Evolutionary conservation across 2,888 invertebrate genomes (phyloP).

Genomic region (Ennomos quercinarius): DNA sequence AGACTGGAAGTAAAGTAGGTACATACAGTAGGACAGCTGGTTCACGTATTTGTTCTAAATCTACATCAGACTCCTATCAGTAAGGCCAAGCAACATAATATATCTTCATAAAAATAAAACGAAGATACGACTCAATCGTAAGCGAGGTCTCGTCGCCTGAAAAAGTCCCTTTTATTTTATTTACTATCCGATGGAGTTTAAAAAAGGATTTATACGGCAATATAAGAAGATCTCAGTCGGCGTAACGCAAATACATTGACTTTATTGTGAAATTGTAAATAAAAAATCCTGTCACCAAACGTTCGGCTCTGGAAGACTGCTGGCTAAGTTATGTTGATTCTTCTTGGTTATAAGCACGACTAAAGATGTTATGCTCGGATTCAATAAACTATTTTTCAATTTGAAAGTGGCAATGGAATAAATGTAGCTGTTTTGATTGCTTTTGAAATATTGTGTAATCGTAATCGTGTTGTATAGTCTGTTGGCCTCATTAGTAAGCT

Average conservation of each 20-base stretch:
- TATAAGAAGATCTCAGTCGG: constrained; percentile 56
- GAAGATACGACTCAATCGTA: constrained; percentile 62
- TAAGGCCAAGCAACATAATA: constrained; percentile 61
- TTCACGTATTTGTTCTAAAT: constrained; percentile 22
- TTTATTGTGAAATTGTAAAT: constrained; percentile 41
- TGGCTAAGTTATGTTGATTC: too few species aligned
- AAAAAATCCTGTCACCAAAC: constrained; percentile 38
- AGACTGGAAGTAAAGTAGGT: too few species aligned
- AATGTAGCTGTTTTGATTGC: too few species aligned
- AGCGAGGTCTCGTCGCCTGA: constrained; percentile 58
- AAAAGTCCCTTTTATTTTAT: constrained; percentile 73
- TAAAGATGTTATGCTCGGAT: too few species aligned
- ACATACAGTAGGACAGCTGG: constrained; percentile 1
- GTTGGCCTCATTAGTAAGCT: too few species aligned
- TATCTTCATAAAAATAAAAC: constrained; percentile 79
- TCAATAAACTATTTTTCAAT: too few species aligned
- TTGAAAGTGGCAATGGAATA: too few species aligned
- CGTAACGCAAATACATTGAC: constrained; percentile 49
- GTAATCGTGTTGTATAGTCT: too few species aligned
- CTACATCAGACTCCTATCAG: constrained; percentile 54
- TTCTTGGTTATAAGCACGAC: too few species aligned
- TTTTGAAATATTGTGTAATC: too few species aligned
- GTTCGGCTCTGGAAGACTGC: constrained; percentile 23
- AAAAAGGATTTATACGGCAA: constrained; percentile 75
- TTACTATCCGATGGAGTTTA: constrained; percentile 72